These are phyloP conservation scores for Burhinus oedicnemus DNA, from an alignment of 2,113 vertebrate species.

Conservation along the genomic window DNA sequence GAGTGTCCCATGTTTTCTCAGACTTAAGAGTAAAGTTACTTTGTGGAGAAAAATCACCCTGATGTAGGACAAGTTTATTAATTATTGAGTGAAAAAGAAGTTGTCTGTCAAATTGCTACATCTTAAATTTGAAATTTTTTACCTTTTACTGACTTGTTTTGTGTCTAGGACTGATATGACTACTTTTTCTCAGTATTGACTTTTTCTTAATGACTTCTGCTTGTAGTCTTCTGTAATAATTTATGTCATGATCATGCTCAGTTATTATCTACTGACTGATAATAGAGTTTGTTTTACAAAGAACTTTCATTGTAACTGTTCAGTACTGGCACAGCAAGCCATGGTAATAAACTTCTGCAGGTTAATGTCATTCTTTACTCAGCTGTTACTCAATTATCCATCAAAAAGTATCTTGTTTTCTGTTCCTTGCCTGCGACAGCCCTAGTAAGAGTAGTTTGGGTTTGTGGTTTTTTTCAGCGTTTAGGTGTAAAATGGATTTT, in stretches of 20 bases:
- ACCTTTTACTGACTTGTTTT: neutral
- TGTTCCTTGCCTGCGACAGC: neutral
- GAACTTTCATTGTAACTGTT: neutral
- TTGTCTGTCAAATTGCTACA: neutral
- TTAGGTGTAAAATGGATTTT: neutral
- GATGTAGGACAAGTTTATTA: neutral
- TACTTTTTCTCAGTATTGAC: neutral
- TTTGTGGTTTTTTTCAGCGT: rapidly evolving
- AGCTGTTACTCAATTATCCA: neutral
- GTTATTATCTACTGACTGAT: slow-evolving; percentile 18
- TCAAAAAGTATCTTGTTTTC: neutral
- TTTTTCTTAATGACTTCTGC: slow-evolving; percentile 20
- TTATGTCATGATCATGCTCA: neutral
- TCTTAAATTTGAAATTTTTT: slow-evolving; percentile 17
- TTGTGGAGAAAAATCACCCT: neutral
- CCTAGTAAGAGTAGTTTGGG: neutral
- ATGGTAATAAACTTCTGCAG: neutral
- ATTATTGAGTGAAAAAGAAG: neutral
- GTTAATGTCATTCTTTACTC: slow-evolving; percentile 16
- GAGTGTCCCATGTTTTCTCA: neutral
- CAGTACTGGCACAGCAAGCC: neutral
- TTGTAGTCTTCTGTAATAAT: slow-evolving; percentile 31
- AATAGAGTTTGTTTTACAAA: slow-evolving; percentile 30
- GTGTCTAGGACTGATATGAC: neutral
- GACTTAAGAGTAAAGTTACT: neutral